These are phyloP conservation scores for Masticophis lateralis DNA, from an alignment of 2,797 vertebrate species.

Conservation along the genomic window DNA sequence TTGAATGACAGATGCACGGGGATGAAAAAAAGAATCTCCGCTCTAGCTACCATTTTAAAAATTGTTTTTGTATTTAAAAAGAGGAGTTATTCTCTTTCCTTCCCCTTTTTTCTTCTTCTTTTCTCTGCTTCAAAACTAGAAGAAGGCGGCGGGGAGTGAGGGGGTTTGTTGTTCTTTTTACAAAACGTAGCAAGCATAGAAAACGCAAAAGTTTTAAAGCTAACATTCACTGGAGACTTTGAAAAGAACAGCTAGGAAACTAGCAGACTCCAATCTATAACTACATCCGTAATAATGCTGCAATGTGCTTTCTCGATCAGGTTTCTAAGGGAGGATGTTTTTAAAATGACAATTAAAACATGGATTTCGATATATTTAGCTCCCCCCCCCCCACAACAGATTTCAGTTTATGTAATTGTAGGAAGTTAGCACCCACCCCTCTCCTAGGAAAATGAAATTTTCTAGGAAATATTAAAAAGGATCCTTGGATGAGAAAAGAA, in stretches of 20 bases:
- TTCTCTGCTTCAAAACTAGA: constrained; percentile 33
- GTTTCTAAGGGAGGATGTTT: not conserved
- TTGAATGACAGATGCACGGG: constrained; percentile 10
- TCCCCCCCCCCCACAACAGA: not conserved
- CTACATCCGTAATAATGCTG: not conserved
- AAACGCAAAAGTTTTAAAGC: not conserved
- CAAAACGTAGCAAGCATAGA: not conserved
- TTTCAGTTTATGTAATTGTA: no score
- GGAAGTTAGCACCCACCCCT: no score
- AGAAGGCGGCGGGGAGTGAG: not conserved
- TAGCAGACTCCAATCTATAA: not conserved
- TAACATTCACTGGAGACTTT: not conserved
- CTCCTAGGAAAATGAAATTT: no score
- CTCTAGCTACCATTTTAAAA: constrained; percentile 23
- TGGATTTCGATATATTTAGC: constrained; percentile 20
- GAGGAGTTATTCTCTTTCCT: not conserved
- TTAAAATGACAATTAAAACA: not conserved
- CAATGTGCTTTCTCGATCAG: not conserved
- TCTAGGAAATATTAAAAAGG: no score
- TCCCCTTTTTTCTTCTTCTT: not conserved
- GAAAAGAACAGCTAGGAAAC: not conserved
- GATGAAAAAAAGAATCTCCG: constrained; percentile 40
- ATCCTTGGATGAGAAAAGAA: no score
- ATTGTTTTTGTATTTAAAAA: constrained; percentile 42
- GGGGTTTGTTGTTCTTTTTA: not conserved